These are phyloP conservation scores for Trialeurodes vaporariorum DNA, from an alignment of 1,140 invertebrate genomes.

Conservation along the genomic window DNA sequence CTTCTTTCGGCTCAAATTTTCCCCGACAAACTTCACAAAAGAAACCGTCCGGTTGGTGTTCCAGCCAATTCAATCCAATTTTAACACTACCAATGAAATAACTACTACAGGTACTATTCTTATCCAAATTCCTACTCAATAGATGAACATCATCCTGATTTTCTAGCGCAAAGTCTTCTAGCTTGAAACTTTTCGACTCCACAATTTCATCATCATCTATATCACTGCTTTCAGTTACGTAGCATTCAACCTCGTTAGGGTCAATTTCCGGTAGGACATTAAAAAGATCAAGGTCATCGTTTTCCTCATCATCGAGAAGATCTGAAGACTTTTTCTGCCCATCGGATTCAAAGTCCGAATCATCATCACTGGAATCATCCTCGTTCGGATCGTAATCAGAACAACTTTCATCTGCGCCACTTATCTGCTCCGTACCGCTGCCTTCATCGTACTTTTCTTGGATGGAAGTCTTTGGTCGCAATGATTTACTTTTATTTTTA, in stretches of 20 bases:
- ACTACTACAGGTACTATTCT: constrained; percentile 4
- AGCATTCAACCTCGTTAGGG: constrained; percentile 21
- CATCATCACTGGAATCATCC: constrained; percentile 9
- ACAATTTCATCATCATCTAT: constrained; percentile 12
- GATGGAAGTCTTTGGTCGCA: constrained; percentile 19
- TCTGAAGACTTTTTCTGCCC: constrained; percentile 7
- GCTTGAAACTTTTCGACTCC: not conserved
- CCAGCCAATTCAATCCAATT: constrained; percentile 9
- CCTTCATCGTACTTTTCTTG: constrained; percentile 6
- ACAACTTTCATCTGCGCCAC: constrained; percentile 15
- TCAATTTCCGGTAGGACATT: constrained; percentile 18
- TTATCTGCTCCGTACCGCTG: constrained; percentile 17
- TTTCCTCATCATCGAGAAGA: constrained; percentile 10
- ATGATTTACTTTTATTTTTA: not conserved
- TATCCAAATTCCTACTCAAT: constrained; percentile 5
- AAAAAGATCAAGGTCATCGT: not conserved
- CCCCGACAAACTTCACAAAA: constrained; percentile 17
- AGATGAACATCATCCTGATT: constrained; percentile 9
- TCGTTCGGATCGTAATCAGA: constrained; percentile 14
- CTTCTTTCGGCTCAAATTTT: constrained; percentile 14
- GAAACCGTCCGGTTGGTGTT: not conserved
- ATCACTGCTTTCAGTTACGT: constrained; percentile 18
- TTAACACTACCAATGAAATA: constrained; percentile 7
- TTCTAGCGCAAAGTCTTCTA: not conserved
- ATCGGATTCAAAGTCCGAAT: constrained; percentile 14